Conservation (phyloP, 2,888 invertebrate species). For the Meganola albula region DNA sequence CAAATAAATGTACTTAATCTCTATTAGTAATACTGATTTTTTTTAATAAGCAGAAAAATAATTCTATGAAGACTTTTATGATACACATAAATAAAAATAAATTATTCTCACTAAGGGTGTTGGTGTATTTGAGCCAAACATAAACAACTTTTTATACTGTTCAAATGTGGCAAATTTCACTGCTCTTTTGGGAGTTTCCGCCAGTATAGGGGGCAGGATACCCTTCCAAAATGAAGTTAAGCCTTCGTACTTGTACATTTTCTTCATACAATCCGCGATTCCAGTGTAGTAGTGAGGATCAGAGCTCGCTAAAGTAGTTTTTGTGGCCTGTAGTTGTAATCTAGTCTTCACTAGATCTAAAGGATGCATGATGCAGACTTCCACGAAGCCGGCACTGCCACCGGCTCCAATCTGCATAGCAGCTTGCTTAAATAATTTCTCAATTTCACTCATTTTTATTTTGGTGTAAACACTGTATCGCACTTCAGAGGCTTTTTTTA, state of each 20-base stretch:
- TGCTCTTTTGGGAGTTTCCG: slow-evolving; percentile 96
- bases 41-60: no score
- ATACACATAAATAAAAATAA: slow-evolving; percentile 18
- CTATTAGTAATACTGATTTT: no score
- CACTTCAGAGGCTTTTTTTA: no score
- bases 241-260: slow-evolving; percentile 93
- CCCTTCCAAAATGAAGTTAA: slow-evolving; percentile 94
- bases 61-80: neutral
- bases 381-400: slow-evolving; percentile 94
- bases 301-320: slow-evolving; percentile 33
- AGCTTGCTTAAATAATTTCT: slow-evolving; percentile 80
- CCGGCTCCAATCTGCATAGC: slow-evolving; percentile 91
- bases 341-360: slow-evolving; percentile 95
- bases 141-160: slow-evolving; percentile 91
- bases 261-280: slow-evolving; percentile 90
- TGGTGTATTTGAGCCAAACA: slow-evolving; percentile 85
- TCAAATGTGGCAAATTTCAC: slow-evolving; percentile 97
- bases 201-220: slow-evolving; percentile 93
- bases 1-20: no score
- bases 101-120: slow-evolving; percentile 81
- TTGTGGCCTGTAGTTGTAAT: slow-evolving; percentile 58
- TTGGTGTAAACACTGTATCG: neutral
- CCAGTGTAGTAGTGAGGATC: slow-evolving; percentile 84
- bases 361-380: slow-evolving; percentile 98
- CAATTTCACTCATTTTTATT: slow-evolving; percentile 55